Percentiles rank a stretch among this genome's conserved stretches.
phyloP scores from a whole-genome alignment of 2,888 invertebrate genomes.

The Orthosia gracilis region DNA sequence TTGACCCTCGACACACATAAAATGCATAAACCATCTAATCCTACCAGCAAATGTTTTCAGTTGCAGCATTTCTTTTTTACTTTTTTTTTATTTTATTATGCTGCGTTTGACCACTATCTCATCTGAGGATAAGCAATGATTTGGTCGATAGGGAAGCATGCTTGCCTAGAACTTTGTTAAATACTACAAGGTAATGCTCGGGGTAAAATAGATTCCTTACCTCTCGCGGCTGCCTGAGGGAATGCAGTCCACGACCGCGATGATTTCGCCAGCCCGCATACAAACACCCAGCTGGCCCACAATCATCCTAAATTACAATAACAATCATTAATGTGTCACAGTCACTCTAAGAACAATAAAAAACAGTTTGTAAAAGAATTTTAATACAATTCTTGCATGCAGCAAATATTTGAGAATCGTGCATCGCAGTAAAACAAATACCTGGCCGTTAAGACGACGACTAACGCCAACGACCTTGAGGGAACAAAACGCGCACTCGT shows the following conservation, averaged over 20 bases:
- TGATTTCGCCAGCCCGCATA: constrained; percentile 89
- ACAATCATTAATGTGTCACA: constrained; percentile 6
- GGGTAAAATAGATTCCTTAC: constrained; percentile 67
- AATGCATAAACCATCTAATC: background rate
- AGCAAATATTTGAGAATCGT: constrained; percentile 13
- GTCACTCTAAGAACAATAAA: constrained; percentile 4
- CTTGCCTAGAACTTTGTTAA: too few species aligned
- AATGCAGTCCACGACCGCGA: constrained; percentile 80
- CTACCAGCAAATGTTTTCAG: background rate
- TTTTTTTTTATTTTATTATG: too few species aligned
- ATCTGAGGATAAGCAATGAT: too few species aligned
- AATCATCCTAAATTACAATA: constrained; percentile 79
- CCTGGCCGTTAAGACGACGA: too few species aligned
- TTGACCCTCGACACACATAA: constrained; percentile 21
- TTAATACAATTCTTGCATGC: background rate
- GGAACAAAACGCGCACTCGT: too few species aligned
- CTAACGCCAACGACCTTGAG: too few species aligned
- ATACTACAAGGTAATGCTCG: background rate
- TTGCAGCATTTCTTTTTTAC: too few species aligned
- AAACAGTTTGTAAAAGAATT: constrained; percentile 19
- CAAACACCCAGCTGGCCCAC: constrained; percentile 84
- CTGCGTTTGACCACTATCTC: too few species aligned
- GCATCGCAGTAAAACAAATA: constrained; percentile 27
- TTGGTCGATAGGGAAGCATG: too few species aligned
- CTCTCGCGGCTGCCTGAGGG: constrained; percentile 88